Percentiles rank a stretch among this genome's conserved stretches.
These are phyloP conservation scores for Uloborus diversus DNA, from an alignment of 1,140 invertebrate genomes.

Conservation along the genomic window DNA sequence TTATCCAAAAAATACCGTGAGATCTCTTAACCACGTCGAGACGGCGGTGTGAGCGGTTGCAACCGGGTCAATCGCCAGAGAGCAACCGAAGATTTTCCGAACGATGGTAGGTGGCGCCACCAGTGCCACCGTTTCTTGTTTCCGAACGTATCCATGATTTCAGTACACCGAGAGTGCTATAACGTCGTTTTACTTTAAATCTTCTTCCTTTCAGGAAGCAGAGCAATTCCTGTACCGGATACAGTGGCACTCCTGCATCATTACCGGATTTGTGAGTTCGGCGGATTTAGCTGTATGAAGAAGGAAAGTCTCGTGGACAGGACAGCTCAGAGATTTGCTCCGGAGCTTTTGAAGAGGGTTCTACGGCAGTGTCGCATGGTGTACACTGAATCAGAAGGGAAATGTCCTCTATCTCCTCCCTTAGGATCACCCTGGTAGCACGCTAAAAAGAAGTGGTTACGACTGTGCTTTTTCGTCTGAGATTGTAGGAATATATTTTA, in stretches of 20 bases:
- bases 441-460: not conserved
- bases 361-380: constrained; percentile 1
- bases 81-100: no score
- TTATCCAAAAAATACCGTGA: no score
- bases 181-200: no score
- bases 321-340: constrained; percentile 30
- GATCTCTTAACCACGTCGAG: no score
- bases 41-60: no score
- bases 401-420: constrained; percentile 53
- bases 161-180: no score
- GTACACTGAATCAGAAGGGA: constrained; percentile 19
- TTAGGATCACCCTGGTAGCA: constrained; percentile 55
- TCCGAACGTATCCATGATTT: no score
- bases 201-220: constrained; percentile 28
- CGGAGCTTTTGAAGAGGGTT: constrained; percentile 39
- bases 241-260: constrained; percentile 89
- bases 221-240: constrained; percentile 79
- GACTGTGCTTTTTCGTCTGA: no score
- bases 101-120: no score
- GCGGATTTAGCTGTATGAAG: constrained; percentile 84
- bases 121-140: no score
- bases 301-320: constrained; percentile 62
- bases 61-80: no score
- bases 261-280: constrained; percentile 87
- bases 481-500: no score